These are phyloP conservation scores for Globia sparganii DNA, from an alignment of 2,888 invertebrate species.

Conservation along the genomic window DNA sequence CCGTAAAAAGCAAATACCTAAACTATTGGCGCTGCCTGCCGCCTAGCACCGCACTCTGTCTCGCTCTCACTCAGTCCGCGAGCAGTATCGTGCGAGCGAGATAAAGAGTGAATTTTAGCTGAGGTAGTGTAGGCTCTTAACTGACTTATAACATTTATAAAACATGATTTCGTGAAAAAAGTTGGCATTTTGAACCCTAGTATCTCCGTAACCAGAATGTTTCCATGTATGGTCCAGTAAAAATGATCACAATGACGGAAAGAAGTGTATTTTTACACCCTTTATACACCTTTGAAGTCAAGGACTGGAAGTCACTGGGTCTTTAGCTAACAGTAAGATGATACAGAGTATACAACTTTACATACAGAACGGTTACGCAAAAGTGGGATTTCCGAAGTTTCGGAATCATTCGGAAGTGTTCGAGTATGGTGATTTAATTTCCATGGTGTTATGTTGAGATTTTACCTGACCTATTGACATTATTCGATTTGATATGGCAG, in stretches of 20 bases:
- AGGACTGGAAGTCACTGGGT: background rate
- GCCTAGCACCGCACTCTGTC: too few relatives aligned
- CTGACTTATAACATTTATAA: too few relatives aligned
- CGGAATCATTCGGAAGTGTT: constrained; percentile 4
- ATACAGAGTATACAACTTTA: background rate
- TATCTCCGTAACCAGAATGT: too few relatives aligned
- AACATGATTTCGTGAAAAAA: too few relatives aligned
- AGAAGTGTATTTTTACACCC: background rate
- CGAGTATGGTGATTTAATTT: constrained; percentile 21
- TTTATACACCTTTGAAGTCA: background rate
- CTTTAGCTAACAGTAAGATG: background rate
- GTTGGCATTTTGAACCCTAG: too few relatives aligned
- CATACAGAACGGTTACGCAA: background rate
- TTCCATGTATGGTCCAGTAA: background rate
- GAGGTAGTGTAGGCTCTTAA: too few relatives aligned
- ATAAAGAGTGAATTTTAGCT: too few relatives aligned
- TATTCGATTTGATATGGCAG: constrained; percentile 1
- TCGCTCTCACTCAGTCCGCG: too few relatives aligned
- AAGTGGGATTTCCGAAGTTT: constrained; percentile 7
- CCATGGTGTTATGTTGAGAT: constrained; percentile 9
- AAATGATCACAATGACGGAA: background rate
- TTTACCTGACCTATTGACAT: constrained; percentile 23
- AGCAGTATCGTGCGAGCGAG: too few relatives aligned
- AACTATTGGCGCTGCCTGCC: too few relatives aligned
- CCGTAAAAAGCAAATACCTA: too few relatives aligned